Evolutionary conservation across 2,797 vertebrate species (phyloP).

Genomic region (Pteronotus mesoamericanus): DNA sequence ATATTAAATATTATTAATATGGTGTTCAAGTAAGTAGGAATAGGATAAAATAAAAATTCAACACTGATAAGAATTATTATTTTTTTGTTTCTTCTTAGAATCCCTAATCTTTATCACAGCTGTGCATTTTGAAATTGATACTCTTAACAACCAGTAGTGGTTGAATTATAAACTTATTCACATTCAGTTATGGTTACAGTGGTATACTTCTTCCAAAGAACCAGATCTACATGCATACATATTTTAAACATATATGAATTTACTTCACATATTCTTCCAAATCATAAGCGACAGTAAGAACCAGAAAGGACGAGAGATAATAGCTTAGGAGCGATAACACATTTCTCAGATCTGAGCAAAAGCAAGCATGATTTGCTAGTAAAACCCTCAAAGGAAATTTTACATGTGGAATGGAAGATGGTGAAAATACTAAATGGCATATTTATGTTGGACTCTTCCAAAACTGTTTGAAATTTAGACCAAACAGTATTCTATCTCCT

Average conservation of each 20-base stretch:
- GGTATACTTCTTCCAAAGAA: background rate
- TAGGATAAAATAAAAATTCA: background rate
- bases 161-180: conserved; percentile 1
- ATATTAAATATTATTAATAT: background rate
- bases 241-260: conserved; percentile 34
- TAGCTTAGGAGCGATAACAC: background rate
- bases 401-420: background rate
- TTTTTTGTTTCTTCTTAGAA: background rate
- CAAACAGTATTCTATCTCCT: background rate
- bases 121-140: background rate
- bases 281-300: conserved; percentile 35
- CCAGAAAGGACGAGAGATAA: conserved; percentile 5
- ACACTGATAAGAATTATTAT: background rate
- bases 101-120: background rate
- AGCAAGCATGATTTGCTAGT: background rate
- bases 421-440: background rate
- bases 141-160: background rate
- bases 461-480: conserved; percentile 40
- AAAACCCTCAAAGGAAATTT: background rate
- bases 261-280: conserved; percentile 32
- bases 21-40: background rate
- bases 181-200: background rate
- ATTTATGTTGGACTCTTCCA: background rate
- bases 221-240: background rate
- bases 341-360: conserved; percentile 40